phyloP scores from a whole-genome alignment of 2,113 vertebrate genomes.

The Morone chrysops region DNA sequence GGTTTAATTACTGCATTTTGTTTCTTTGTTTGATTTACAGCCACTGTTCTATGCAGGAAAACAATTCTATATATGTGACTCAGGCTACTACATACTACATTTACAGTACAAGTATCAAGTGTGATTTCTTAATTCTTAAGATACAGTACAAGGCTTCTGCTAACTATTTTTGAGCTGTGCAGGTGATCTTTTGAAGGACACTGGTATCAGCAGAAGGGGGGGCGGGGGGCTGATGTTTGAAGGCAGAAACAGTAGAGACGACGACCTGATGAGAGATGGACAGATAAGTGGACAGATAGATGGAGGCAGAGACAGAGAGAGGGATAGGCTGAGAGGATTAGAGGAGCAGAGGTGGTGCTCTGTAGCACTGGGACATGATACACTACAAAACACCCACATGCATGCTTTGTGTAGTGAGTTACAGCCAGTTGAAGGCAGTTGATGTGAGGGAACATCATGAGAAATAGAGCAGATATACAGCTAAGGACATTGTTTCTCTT shows the following conservation, averaged over 20 bases:
- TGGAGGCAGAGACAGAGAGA: constrained; percentile 61
- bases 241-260: constrained; percentile 55
- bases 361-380: constrained; percentile 69
- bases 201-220: constrained; percentile 24
- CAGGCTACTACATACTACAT: too few relatives aligned
- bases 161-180: constrained; percentile 3
- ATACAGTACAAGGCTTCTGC: constrained; percentile 12
- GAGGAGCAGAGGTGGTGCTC: constrained; percentile 71
- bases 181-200: constrained; percentile 53
- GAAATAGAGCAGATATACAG: constrained; percentile 30
- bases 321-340: constrained; percentile 71
- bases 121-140: neutral
- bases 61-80: neutral
- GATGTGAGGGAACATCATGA: neutral
- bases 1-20: neutral
- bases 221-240: constrained; percentile 23
- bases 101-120: neutral
- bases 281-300: constrained; percentile 71
- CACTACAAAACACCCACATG: constrained; percentile 53
- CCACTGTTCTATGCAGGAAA: neutral
- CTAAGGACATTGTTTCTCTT: constrained; percentile 27
- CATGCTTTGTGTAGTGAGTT: constrained; percentile 19
- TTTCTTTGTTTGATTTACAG: neutral
- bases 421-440: neutral
- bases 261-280: constrained; percentile 78